Evolutionary conservation across 2,113 vertebrate species (phyloP).

Genomic region (Triplophysa tibetana): DNA sequence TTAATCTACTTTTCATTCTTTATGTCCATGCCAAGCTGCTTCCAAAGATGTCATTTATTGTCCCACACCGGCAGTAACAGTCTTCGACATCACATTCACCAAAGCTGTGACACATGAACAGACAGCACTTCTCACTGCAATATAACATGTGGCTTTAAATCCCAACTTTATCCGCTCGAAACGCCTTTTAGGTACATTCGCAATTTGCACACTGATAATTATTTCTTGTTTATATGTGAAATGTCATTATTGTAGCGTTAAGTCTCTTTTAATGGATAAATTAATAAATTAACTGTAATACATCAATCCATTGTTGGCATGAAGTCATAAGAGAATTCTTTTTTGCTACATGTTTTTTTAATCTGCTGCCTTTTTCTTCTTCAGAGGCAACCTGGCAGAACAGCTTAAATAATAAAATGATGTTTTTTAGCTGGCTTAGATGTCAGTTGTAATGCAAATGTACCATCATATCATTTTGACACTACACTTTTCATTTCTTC

Average conservation of each 20-base stretch:
- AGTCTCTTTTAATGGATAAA: neutral
- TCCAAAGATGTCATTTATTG: neutral
- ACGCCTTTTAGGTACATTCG: neutral
- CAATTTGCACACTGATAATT: neutral
- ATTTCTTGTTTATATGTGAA: neutral
- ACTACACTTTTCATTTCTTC: neutral
- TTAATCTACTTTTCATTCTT: conserved; percentile 13
- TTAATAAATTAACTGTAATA: neutral
- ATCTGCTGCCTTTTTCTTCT: too few species aligned
- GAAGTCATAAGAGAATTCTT: neutral
- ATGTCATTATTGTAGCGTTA: neutral
- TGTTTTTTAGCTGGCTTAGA: neutral
- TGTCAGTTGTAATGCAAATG: neutral
- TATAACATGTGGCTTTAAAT: neutral
- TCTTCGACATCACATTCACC: conserved; percentile 12
- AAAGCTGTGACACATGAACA: neutral
- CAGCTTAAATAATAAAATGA: too few species aligned
- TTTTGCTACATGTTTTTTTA: too few species aligned
- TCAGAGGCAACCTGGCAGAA: too few species aligned
- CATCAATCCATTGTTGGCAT: neutral
- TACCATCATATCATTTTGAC: neutral
- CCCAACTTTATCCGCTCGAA: neutral
- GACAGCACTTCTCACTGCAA: neutral
- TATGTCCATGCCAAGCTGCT: neutral
- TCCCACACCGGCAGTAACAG: neutral